Base-by-base conservation (phyloP, 2,113 vertebrate species). In the Pyxicephalus adspersus region DNA sequence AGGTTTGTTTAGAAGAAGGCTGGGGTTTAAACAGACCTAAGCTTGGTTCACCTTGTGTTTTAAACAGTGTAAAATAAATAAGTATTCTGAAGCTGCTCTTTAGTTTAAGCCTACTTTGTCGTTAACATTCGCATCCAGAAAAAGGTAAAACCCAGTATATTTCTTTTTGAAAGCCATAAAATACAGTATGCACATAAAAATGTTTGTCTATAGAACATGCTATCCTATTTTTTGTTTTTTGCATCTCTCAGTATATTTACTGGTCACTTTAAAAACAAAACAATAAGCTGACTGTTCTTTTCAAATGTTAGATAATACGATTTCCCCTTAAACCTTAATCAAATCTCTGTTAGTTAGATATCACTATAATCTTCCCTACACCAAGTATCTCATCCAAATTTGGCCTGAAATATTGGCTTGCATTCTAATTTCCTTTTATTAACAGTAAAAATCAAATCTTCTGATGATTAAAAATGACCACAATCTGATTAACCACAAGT, bases 351-450 rank as follows among this genome's bases (percentile, higher is more conserved):
- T 73, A 65, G 68, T 38, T 73, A 72, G 61, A 73, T 65, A 63
- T 81, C 57, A 72, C 58, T 57, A 64, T 73, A 81, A 73, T 81
- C 68, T 73, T 74, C 28, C 4, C 34, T 54, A 52, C 23, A 54
- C 34, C 61, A 31, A 72, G 72, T 63, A 80, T 71, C 77, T 70
- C 80, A 76, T 77, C 63, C 8, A 28, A 83, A 63, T 29, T 28
- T 74, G 83, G 57, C 25, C 64, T 85, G 60, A 67, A 85, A 87
- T 87, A 87, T 76, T 86, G 76, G 77, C 50, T 85, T 83, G 77
- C 78, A 75, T 76, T 63, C 81, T 28, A 45, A 60, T 85, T 87
- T 84, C 82, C 85, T 26, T 76, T 83, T 81, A 81, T 81, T 81
- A 81, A 81, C 79, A 81, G 79, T 81, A 81, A 81, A 73, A 81